phyloP scores from a whole-genome alignment of 2,113 vertebrate species.

The Bettongia penicillata region DNA sequence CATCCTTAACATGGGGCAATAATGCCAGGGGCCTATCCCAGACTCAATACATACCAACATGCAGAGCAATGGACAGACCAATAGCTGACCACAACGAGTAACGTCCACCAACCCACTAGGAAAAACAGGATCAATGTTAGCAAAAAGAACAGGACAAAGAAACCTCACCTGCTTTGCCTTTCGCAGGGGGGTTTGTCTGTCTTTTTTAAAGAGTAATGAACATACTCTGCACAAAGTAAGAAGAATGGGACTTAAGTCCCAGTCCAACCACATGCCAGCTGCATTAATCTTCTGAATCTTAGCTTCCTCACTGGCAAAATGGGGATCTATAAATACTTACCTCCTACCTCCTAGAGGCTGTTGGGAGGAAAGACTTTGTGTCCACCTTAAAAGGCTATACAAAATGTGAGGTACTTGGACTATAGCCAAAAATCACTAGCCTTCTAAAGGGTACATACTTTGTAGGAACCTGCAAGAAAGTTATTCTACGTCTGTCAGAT shows the following conservation, averaged over 20 bases:
- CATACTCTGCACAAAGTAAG: not conserved
- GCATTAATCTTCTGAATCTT: not conserved
- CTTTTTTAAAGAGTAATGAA: not conserved
- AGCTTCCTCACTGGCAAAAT: not conserved
- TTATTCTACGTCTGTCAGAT: not conserved
- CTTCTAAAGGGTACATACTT: not conserved
- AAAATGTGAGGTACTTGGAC: not conserved
- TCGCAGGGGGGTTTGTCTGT: not conserved
- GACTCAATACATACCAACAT: slow-evolving; percentile 89
- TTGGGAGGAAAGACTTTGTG: not conserved
- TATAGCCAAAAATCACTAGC: not conserved
- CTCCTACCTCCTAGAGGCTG: not conserved
- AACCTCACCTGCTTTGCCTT: not conserved
- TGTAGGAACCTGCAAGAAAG: not conserved
- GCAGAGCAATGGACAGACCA: slow-evolving; percentile 97
- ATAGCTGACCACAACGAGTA: slow-evolving; percentile 99
- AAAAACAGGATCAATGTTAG: slow-evolving; percentile 67
- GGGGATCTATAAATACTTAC: not conserved
- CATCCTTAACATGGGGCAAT: not conserved
- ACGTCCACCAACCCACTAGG: slow-evolving; percentile 98
- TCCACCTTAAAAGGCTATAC: not conserved
- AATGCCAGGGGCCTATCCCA: not conserved
- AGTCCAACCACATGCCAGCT: not conserved
- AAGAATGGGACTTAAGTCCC: not conserved
- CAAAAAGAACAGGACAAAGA: slow-evolving; percentile 14